phyloP scores from a whole-genome alignment of 2,797 vertebrate genomes.

The Echiichthys vipera region DNA sequence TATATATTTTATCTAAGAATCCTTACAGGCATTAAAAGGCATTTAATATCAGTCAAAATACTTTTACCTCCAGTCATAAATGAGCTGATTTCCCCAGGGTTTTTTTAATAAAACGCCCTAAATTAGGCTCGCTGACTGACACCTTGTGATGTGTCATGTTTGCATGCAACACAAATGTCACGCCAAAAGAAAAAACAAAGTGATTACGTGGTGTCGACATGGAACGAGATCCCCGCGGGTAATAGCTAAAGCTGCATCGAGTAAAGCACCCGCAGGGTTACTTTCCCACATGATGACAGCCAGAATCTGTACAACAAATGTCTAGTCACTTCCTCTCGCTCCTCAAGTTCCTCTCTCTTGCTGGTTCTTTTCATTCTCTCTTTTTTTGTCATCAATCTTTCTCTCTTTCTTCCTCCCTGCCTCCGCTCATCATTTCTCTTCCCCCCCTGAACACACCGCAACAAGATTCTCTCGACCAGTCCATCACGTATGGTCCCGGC shows the following conservation, averaged over 20 bases:
- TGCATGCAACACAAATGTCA: background rate
- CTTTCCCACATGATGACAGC: conserved; percentile 43
- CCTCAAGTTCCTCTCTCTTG: conserved; percentile 18
- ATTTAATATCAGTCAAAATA: background rate
- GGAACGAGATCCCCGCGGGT: conserved; percentile 8
- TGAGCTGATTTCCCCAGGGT: background rate
- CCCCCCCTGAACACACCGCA: conserved; percentile 27
- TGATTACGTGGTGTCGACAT: conserved; percentile 33
- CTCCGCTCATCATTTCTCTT: conserved; percentile 44
- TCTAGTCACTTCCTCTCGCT: conserved; percentile 51
- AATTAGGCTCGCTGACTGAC: background rate
- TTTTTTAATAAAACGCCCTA: background rate
- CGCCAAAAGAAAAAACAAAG: background rate
- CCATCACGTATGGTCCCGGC: conserved; percentile 36
- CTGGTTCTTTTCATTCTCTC: conserved; percentile 4
- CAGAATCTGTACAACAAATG: conserved; percentile 54
- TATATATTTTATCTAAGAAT: background rate
- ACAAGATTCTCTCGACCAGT: conserved; percentile 49
- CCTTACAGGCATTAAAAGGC: background rate
- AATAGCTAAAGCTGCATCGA: conserved; percentile 24
- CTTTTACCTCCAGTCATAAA: background rate
- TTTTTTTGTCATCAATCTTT: conserved; percentile 52
- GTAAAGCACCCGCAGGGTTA: conserved; percentile 45
- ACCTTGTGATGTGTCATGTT: background rate
- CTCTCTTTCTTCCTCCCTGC: conserved; percentile 31